A percentile compares a stretch with the other conserved stretches of the same genome.
Evolutionary conservation across 1,140 invertebrate species (phyloP).

Genomic region (Heliconius congener): DNA sequence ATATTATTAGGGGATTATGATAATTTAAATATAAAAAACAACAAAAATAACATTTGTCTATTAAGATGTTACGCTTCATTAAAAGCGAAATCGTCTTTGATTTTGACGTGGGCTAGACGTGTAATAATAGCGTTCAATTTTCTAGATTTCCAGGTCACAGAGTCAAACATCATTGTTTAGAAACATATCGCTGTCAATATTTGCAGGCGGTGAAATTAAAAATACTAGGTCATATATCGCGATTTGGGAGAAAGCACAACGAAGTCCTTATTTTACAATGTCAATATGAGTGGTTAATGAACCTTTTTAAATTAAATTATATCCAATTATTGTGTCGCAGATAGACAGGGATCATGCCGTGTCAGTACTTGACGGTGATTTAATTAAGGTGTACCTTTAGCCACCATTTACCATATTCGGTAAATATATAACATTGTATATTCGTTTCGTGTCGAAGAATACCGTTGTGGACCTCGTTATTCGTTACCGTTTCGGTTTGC

Average conservation of each 20-base stretch:
- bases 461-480: constrained; percentile 70
- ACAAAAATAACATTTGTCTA: neutral
- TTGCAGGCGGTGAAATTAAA: constrained; percentile 53
- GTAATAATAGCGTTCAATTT: constrained; percentile 47
- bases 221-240: constrained; percentile 56
- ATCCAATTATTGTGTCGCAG: constrained; percentile 56
- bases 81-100: constrained; percentile 34
- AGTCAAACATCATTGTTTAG: constrained; percentile 54
- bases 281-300: constrained; percentile 24
- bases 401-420: constrained; percentile 69
- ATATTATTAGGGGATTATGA: neutral
- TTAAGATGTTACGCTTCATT: constrained; percentile 18
- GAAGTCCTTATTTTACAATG: constrained; percentile 31
- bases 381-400: constrained; percentile 72
- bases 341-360: constrained; percentile 48
- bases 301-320: neutral
- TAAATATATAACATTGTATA: constrained; percentile 54
- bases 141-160: constrained; percentile 67
- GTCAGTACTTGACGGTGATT: constrained; percentile 62
- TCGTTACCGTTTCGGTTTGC: constrained; percentile 51
- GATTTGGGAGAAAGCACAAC: constrained; percentile 57
- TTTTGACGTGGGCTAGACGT: constrained; percentile 39
- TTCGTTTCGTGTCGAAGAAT: constrained; percentile 50
- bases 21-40: neutral
- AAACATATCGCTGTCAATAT: constrained; percentile 59